phyloP scores from a whole-genome alignment of 2,888 invertebrate species.

The Lordiphosa andalusiaca region DNA sequence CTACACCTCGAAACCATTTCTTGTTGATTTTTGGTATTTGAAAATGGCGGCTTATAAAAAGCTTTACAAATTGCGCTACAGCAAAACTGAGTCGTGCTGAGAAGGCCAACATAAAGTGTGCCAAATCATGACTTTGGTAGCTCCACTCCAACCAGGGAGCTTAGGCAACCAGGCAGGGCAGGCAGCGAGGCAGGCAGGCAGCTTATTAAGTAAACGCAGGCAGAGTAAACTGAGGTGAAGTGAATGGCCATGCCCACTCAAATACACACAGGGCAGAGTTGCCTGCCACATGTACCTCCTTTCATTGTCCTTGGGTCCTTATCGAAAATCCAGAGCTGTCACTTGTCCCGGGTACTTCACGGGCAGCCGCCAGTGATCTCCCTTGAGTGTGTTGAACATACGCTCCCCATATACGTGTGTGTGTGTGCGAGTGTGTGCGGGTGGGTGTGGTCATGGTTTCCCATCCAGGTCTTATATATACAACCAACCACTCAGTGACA shows the following conservation, averaged over 20 bases:
- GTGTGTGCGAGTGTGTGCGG: constrained; percentile 11
- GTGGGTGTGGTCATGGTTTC: constrained; percentile 14
- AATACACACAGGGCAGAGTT: neutral
- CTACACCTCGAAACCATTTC: too few species aligned
- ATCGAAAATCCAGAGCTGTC: constrained; percentile 67
- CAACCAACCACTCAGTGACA: constrained; percentile 69
- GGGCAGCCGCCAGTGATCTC: constrained; percentile 67
- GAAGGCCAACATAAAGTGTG: constrained; percentile 11
- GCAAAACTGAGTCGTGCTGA: neutral
- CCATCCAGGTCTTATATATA: constrained; percentile 51
- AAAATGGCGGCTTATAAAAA: too few species aligned
- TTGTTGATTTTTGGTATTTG: too few species aligned
- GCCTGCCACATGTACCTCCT: neutral
- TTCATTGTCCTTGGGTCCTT: constrained; percentile 42
- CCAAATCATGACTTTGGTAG: constrained; percentile 9
- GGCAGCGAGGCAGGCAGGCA: constrained; percentile 6
- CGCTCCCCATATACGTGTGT: constrained; percentile 23
- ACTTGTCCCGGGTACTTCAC: constrained; percentile 62
- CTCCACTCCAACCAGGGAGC: neutral
- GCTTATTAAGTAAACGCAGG: constrained; percentile 12
- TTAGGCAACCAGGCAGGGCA: neutral
- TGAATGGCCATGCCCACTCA: constrained; percentile 7
- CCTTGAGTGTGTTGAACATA: constrained; percentile 69
- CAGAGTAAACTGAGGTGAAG: constrained; percentile 7
- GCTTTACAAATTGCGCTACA: neutral